Evolutionary conservation across 2,888 invertebrate species (phyloP).

Genomic region (Platypus cylindrus): DNA sequence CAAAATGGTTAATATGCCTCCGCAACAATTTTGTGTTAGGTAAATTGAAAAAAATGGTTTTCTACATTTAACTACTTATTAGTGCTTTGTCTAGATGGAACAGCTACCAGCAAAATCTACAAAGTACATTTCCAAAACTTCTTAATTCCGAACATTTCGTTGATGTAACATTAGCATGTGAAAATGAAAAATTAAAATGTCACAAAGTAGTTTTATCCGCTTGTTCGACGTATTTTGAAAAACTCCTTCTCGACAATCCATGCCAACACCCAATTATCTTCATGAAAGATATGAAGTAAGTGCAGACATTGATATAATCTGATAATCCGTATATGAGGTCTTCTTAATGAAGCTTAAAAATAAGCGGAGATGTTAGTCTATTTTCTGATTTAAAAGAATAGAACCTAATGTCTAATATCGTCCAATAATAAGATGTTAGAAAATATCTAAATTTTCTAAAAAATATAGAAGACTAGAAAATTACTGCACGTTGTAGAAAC

Average conservation of each 20-base stretch:
- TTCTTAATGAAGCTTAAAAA: too few species aligned
- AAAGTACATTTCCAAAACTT: conserved; percentile 62
- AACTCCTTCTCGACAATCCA: conserved; percentile 67
- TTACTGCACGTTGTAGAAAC: too few species aligned
- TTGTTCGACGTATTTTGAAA: conserved; percentile 74
- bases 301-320: too few species aligned
- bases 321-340: too few species aligned
- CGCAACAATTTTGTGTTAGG: conserved; percentile 55
- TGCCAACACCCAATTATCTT: conserved; percentile 77
- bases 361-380: too few species aligned
- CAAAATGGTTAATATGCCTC: conserved; percentile 29
- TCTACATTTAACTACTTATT: background rate
- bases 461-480: too few species aligned
- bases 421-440: too few species aligned
- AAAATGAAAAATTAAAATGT: conserved; percentile 73
- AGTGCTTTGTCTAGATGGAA: conserved; percentile 46
- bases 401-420: too few species aligned
- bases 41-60: conserved; percentile 5
- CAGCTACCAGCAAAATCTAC: conserved; percentile 68
- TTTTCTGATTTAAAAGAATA: too few species aligned
- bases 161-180: conserved; percentile 80
- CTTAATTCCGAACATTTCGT: conserved; percentile 72
- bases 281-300: conserved; percentile 67
- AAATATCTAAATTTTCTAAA: too few species aligned
- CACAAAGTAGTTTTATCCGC: conserved; percentile 79